Evolutionary conservation across 2,113 vertebrate species (phyloP), one percentile per base, ranked within the genome.

Genomic region (rat (Rattus norvegicus)): DNA sequence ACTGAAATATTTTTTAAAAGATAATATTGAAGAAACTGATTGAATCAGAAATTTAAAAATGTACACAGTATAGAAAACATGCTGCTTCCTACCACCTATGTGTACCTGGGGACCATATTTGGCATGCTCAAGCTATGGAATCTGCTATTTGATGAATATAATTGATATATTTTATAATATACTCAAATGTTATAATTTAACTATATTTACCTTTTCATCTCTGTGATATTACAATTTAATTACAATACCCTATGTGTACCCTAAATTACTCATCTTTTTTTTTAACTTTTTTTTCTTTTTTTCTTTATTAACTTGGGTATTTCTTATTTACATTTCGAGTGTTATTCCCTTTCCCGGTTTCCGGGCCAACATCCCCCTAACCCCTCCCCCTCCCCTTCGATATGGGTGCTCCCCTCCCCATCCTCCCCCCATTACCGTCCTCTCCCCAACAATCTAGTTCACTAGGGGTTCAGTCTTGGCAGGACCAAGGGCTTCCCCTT

Each of bases 141-240:
- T 49, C 52, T 8, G 84, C 19, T 59, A 83, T 80, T 49, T 7
- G 14, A 43, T 86, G 2, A 87, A 81, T 65, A 79, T 69, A 76
- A 80, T 91, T 93, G 20, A 91, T 52, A 83, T 76, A 88, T 8
- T 65, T 91, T 89, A 92, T 65, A 49, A 93, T 13, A 54, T 59
- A 3, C 12, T 59, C 81, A 77, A 65, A 75, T 83, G 52, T 87
- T 76, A 72, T 43, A 90, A 81, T 36, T 90, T 69, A 91, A 94
- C 67, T 86, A 16, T 36, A 20, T 54, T 80, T 16, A 56, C 30
- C 52, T 54, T 79, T 47, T 0, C 43, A 86, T 36, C 77, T 19
- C 61, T 14, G 59, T 36, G 5, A 83, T 22, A 26, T 61, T 83
- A 61, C 26, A 36, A 36, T 33, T 79, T 79, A 52, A 54, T 43